These are phyloP conservation scores for Pangasius mekongensis DNA, from an alignment of 2,797 vertebrate species.

Conservation along the genomic window DNA sequence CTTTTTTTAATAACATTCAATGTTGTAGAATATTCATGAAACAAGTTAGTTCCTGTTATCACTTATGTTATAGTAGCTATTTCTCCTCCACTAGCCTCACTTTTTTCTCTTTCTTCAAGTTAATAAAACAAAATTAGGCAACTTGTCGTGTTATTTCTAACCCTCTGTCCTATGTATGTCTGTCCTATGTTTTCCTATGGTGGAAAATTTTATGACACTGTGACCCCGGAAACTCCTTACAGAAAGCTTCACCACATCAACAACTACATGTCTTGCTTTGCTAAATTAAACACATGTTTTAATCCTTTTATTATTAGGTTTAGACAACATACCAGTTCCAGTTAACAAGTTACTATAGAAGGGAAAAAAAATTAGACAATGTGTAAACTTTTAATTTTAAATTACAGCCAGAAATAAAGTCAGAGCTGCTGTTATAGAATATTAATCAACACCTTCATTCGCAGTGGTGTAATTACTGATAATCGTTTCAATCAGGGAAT, in stretches of 20 bases:
- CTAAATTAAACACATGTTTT: not conserved
- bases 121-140: not conserved
- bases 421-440: not conserved
- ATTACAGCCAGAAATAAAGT: not conserved
- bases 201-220: not conserved
- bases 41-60: not conserved
- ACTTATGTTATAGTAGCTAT: not conserved
- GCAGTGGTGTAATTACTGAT: slow-evolving; percentile 47
- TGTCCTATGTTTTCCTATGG: not conserved
- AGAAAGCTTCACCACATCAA: not conserved
- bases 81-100: not conserved
- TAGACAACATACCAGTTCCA: not conserved
- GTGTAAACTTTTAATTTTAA: not conserved
- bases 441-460: not conserved
- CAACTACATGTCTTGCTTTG: not conserved
- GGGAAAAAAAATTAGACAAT: not conserved
- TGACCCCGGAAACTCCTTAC: not conserved
- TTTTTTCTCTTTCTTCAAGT: not conserved
- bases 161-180: too few relatives aligned
- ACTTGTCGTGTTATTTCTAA: not conserved
- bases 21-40: not conserved
- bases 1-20: not conserved
- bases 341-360: not conserved
- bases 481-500: slow-evolving; percentile 52
- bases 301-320: not conserved